These are phyloP conservation scores for Magallana gigas DNA, from an alignment of 1,140 invertebrate genomes.

Conservation along the genomic window DNA sequence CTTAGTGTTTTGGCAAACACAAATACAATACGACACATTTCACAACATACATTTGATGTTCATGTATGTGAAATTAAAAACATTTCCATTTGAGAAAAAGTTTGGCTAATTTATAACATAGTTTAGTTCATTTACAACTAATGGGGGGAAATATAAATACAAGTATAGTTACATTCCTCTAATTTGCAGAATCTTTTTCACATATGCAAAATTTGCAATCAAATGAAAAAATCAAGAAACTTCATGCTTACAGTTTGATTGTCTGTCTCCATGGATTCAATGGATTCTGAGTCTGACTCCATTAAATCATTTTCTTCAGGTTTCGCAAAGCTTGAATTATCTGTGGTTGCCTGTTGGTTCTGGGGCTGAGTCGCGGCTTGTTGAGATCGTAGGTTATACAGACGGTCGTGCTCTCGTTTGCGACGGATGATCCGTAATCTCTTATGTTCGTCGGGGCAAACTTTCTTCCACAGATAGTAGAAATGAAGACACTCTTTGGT, in stretches of 20 bases:
- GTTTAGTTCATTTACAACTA: too few relatives aligned
- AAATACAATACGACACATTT: too few relatives aligned
- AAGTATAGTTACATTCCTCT: too few relatives aligned
- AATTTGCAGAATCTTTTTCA: too few relatives aligned
- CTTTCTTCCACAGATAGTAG: constrained; percentile 97
- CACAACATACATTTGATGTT: too few relatives aligned
- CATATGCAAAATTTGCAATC: too few relatives aligned
- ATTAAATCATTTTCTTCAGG: constrained; percentile 45
- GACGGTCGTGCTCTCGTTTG: constrained; percentile 77
- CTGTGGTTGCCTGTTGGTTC: constrained; percentile 43
- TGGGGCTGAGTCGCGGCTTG: constrained; percentile 44
- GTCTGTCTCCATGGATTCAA: constrained; percentile 58
- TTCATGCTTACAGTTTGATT: constrained; percentile 53
- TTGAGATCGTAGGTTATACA: constrained; percentile 78
- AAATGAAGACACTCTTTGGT: constrained; percentile 97
- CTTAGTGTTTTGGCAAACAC: too few relatives aligned
- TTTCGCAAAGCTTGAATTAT: constrained; percentile 25
- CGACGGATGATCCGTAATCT: constrained; percentile 82
- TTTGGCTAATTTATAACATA: too few relatives aligned
- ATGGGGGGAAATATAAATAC: too few relatives aligned
- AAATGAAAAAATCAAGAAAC: too few relatives aligned
- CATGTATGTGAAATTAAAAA: too few relatives aligned
- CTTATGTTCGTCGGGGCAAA: constrained; percentile 90
- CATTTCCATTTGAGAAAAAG: too few relatives aligned
- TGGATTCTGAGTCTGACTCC: constrained; percentile 60